Base-by-base conservation (phyloP, 2,888 invertebrate genomes). In the Lasius platythorax region DNA sequence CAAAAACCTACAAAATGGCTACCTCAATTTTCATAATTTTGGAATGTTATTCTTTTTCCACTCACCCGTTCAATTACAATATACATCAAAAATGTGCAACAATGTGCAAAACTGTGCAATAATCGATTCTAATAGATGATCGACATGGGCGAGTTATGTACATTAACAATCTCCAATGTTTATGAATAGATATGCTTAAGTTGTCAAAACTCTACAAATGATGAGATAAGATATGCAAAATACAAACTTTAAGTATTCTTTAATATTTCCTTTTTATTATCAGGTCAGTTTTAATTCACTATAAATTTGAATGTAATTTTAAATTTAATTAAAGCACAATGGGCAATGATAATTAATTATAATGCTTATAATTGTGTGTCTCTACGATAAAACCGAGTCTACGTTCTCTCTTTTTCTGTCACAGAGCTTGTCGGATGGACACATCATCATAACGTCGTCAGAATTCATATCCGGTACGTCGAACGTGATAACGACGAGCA, bases 341-440 rank as follows among this genome's bases (percentile, higher is more conserved):
- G n/a, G 6, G 2, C 15, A 37, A 11, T 28, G 30, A 43, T 28
- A 28, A 61, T 74, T 40, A 30, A 43, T 15, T 23, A 53, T 37
- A 18, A n/a, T 28, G 11, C 28, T 46, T 15, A 33, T 30, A 43
- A 30, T n/a, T 43, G 2, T 23, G 37, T 33, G 30, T 33, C 5
- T 8, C 1, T 33, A 23, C 12, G 28, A 28, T 18, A 30, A 33
- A 3, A 11, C 3, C 9, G 37, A 50, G 3, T 30, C 3, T n/a
- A 28, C 2, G 1, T 18, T 6, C 8, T 12, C 12, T 30, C 11
- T 33, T 30, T n/a, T 23, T 33, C 61, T 75, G 28, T 85, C 84
- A 1, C 85, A 91, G 91, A 87, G 79, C n/a, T 85, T 89, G 5
- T 90, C 88, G 58, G 84, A 84, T 5, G 88, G 87, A 68, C 73